phyloP scores from a whole-genome alignment of 2,888 invertebrate genomes.

The Tipula lateralis region DNA sequence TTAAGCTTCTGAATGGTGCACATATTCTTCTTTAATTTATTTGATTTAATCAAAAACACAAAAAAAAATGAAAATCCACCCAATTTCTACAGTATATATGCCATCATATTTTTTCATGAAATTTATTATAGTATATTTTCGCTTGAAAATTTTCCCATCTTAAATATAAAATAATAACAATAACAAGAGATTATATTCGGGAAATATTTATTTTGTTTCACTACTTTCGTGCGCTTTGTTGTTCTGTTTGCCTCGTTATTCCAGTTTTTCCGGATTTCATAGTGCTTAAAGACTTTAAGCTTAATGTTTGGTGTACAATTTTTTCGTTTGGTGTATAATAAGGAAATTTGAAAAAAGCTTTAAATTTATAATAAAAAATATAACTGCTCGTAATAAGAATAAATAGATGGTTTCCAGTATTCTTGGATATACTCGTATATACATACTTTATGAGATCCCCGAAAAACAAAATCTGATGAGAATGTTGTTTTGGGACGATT shows the following conservation, averaged over 20 bases:
- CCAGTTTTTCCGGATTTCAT: neutral
- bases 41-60: neutral
- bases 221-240: neutral
- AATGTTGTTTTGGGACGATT: neutral
- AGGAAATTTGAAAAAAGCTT: neutral
- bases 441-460: neutral
- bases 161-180: neutral
- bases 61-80: neutral
- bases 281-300: neutral
- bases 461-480: neutral
- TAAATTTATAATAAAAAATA: neutral
- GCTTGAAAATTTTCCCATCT: neutral
- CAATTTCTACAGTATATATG: neutral
- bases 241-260: neutral
- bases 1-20: neutral
- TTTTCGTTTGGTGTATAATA: neutral
- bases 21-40: conserved; percentile 19
- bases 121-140: neutral
- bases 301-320: neutral
- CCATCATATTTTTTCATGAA: neutral
- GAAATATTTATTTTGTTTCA: neutral
- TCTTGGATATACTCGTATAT: neutral
- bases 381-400: neutral
- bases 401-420: neutral
- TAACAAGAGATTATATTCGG: neutral